phyloP scores from a whole-genome alignment of 2,113 vertebrate species.

The Saguinus midas region DNA sequence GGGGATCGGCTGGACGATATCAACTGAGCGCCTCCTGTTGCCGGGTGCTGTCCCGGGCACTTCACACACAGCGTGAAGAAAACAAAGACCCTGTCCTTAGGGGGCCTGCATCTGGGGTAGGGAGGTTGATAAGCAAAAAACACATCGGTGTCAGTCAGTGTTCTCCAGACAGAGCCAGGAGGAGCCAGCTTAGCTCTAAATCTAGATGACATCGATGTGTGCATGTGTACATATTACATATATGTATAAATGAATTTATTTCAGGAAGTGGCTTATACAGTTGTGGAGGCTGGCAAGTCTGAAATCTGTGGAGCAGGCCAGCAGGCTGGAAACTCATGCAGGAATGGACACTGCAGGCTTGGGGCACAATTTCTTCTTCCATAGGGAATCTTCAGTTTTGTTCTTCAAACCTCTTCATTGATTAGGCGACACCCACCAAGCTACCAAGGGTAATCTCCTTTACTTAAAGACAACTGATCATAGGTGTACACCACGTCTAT shows the following conservation, averaged over 20 bases:
- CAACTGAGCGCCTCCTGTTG: background rate
- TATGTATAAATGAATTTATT: background rate
- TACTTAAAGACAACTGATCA: background rate
- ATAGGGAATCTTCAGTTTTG: background rate
- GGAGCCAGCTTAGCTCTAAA: too few relatives aligned
- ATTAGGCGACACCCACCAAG: background rate
- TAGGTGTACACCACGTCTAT: background rate
- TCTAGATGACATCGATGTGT: background rate
- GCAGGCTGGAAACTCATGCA: background rate
- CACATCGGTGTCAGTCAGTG: background rate
- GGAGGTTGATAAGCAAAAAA: background rate
- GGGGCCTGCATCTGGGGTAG: accelerated
- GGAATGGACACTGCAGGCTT: background rate
- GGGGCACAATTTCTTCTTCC: background rate
- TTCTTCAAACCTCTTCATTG: background rate
- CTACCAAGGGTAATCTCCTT: background rate
- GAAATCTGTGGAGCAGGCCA: background rate
- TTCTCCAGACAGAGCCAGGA: background rate
- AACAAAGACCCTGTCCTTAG: background rate
- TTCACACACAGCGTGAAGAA: background rate
- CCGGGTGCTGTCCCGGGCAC: background rate
- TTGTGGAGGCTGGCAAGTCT: background rate
- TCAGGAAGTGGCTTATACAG: background rate
- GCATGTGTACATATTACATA: background rate
- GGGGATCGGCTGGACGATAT: too few relatives aligned